phyloP scores from a whole-genome alignment of 2,113 vertebrate species.

The Emydocephalus ijimae region DNA sequence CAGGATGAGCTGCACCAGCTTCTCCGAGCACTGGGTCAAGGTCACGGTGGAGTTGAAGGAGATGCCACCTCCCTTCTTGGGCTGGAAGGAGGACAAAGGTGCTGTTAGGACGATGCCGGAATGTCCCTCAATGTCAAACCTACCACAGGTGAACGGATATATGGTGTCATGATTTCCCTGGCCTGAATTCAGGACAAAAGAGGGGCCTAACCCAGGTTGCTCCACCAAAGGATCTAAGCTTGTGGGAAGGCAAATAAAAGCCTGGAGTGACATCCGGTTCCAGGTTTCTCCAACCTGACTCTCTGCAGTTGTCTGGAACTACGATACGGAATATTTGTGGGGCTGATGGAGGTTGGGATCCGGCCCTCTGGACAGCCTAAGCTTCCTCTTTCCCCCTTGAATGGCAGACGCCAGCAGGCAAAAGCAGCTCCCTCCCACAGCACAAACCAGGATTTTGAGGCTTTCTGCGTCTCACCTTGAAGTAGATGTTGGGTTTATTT shows the following conservation, averaged over 20 bases:
- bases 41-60: slow-evolving; percentile 97
- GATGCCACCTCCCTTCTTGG: slow-evolving; percentile 95
- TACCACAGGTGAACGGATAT: neutral
- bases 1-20: slow-evolving; percentile 95
- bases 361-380: neutral
- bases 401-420: too few relatives aligned
- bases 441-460: neutral
- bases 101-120: neutral
- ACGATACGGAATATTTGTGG: neutral
- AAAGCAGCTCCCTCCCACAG: neutral
- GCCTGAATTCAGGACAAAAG: neutral
- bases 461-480: slow-evolving; percentile 81
- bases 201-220: neutral
- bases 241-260: neutral
- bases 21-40: slow-evolving; percentile 93
- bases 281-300: neutral
- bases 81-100: slow-evolving; percentile 66
- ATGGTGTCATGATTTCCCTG: neutral
- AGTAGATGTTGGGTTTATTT: slow-evolving; percentile 96
- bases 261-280: neutral
- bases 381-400: too few relatives aligned
- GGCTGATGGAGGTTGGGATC: neutral
- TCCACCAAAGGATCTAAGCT: neutral
- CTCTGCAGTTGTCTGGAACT: neutral
- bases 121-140: neutral